phyloP scores from a whole-genome alignment of 2,797 vertebrate genomes.

The Periophthalmus magnuspinnatus region DNA sequence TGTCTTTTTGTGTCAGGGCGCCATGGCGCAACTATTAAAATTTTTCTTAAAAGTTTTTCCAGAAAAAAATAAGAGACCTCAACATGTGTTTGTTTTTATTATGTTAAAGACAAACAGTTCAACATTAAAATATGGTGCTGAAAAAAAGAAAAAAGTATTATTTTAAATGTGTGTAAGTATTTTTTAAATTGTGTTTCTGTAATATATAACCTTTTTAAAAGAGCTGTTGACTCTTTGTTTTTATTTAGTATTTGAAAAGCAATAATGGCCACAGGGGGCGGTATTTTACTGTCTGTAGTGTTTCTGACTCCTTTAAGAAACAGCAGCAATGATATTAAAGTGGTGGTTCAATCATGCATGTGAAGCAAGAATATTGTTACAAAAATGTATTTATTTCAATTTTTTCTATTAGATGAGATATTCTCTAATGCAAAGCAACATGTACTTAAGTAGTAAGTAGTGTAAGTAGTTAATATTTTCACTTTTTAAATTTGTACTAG shows the following conservation, averaged over 20 bases:
- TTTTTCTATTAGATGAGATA: not conserved
- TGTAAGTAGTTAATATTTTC: not conserved
- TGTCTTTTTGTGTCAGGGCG: conserved; percentile 16
- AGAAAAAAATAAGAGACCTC: conserved; percentile 54
- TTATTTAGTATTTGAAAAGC: conserved; percentile 46
- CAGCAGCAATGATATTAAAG: too few relatives aligned
- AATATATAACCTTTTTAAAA: conserved; percentile 87
- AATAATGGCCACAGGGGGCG: not conserved
- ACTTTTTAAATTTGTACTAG: not conserved
- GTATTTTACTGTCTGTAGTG: not conserved
- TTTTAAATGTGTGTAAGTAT: conserved; percentile 85
- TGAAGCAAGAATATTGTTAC: not conserved
- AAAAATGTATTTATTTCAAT: not conserved
- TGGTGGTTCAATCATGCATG: too few relatives aligned
- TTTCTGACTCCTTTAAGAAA: not conserved
- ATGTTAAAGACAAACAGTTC: conserved; percentile 60
- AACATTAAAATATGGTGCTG: conserved; percentile 75
- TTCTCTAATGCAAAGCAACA: not conserved
- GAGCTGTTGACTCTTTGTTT: conserved; percentile 78
- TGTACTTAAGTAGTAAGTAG: too few relatives aligned
- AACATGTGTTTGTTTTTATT: conserved; percentile 57
- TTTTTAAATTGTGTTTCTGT: conserved; percentile 77
- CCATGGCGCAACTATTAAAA: not conserved
- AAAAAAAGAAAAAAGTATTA: conserved; percentile 73
- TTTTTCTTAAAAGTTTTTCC: conserved; percentile 2